A percentile compares a stretch with the other conserved stretches of the same genome.
Conservation (phyloP, 64 coral and sea anemone genomes). For the Actinia tenebrosa region DNA sequence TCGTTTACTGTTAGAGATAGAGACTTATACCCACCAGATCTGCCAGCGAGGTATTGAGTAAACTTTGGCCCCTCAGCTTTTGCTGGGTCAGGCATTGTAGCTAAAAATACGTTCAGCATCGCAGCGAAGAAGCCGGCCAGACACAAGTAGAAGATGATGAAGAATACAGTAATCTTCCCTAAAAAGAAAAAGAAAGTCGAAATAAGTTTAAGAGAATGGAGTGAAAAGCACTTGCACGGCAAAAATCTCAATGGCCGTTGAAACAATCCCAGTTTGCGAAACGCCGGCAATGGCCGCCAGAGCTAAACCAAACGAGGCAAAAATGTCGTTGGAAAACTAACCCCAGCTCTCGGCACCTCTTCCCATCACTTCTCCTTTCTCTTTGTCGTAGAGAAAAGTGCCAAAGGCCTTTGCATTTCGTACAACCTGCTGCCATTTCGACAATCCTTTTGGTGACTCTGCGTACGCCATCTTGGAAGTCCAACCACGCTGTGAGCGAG, state of each 20-base stretch:
- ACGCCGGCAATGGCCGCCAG: constrained; percentile 1
- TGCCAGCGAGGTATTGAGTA: constrained; percentile 55
- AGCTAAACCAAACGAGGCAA: neutral
- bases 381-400: constrained; percentile 73
- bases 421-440: constrained; percentile 58
- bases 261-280: constrained; percentile 17
- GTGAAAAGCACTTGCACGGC: neutral
- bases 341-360: constrained; percentile 79
- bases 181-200: constrained; percentile 21
- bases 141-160: constrained; percentile 83
- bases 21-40: constrained; percentile 39
- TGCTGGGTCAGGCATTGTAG: constrained; percentile 55
- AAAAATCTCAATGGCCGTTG: neutral
- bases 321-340: constrained; percentile 24
- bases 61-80: constrained; percentile 58
- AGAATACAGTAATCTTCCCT: constrained; percentile 82
- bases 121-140: constrained; percentile 79
- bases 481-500: constrained; percentile 40
- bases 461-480: constrained; percentile 98
- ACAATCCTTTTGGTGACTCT: constrained; percentile 62
- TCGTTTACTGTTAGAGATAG: neutral
- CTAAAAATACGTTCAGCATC: constrained; percentile 73
- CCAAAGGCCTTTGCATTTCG: constrained; percentile 32
- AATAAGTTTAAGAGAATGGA: neutral
- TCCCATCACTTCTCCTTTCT: constrained; percentile 79